Evolutionary conservation across 2,797 vertebrate genomes (phyloP).

Genomic region (Urocyon cinereoargenteus): DNA sequence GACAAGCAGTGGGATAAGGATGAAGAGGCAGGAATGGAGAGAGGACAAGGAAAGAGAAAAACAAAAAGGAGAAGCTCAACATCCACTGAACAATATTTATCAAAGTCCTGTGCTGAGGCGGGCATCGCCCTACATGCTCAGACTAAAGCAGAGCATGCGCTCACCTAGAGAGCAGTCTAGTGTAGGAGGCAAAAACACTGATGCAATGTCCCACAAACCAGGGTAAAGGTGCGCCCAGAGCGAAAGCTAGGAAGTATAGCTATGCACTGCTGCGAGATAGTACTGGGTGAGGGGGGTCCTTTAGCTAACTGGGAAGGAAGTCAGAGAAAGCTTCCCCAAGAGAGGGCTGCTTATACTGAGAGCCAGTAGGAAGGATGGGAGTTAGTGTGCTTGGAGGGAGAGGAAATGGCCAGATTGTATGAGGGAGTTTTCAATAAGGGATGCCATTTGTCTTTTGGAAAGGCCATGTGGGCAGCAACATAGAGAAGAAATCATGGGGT

Average conservation of each 20-base stretch:
- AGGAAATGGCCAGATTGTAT: not conserved
- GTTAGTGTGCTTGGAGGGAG: not conserved
- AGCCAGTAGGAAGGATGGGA: not conserved
- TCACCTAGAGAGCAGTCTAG: not conserved
- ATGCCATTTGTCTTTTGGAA: not conserved
- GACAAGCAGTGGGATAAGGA: not conserved
- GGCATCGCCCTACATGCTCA: not conserved
- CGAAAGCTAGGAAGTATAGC: not conserved
- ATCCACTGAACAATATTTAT: not conserved
- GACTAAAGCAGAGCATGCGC: not conserved
- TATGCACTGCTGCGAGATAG: not conserved
- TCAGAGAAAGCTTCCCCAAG: not conserved
- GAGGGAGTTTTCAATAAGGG: conserved; percentile 1
- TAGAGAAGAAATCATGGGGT: not conserved
- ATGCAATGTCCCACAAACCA: not conserved
- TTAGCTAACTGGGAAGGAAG: not conserved
- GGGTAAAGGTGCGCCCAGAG: not conserved
- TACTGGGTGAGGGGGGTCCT: not conserved
- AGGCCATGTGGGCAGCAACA: not conserved
- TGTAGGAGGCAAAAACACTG: not conserved
- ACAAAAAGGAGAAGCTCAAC: not conserved
- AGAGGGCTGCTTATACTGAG: not conserved
- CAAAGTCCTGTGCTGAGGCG: not conserved
- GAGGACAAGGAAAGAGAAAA: not conserved
- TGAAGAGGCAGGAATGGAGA: not conserved